Conservation (phyloP, 2,888 invertebrate genomes). For the Unio pictorum region DNA sequence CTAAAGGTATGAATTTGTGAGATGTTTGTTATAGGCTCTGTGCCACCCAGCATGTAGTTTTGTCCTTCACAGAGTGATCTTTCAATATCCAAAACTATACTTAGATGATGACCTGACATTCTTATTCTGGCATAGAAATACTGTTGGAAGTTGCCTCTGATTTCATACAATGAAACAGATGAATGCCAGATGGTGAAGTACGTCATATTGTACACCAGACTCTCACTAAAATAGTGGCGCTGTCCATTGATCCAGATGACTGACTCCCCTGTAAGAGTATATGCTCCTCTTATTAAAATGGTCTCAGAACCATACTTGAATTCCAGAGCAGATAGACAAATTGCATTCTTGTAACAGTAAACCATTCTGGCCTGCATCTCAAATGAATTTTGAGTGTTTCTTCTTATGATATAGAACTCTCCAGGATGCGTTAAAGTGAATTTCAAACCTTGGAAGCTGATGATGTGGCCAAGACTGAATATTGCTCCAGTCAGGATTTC, state of each 20-base stretch:
- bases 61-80: constrained; percentile 11
- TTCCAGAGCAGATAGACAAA: constrained; percentile 29
- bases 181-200: constrained; percentile 5
- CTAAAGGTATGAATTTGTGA: constrained; percentile 5
- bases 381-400: constrained; percentile 1
- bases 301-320: constrained; percentile 15
- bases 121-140: constrained; percentile 10
- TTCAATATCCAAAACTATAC: constrained; percentile 14
- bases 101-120: constrained; percentile 13
- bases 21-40: constrained; percentile 3
- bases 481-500: constrained; percentile 12
- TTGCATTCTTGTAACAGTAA: constrained; percentile 20
- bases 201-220: not conserved
- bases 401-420: constrained; percentile 24
- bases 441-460: constrained; percentile 16
- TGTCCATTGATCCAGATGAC: constrained; percentile 29
- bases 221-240: constrained; percentile 6
- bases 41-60: constrained; percentile 14
- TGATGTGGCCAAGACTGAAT: constrained; percentile 29
- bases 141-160: constrained; percentile 7
- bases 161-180: constrained; percentile 7
- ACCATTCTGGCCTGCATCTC: constrained; percentile 22
- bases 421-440: constrained; percentile 26
- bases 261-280: constrained; percentile 9
- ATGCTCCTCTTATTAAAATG: constrained; percentile 28